Percentiles rank a stretch among this genome's conserved stretches.
Evolutionary conservation across 2,797 vertebrate genomes (phyloP).

Genomic region (Sphenopsis melanotis): DNA sequence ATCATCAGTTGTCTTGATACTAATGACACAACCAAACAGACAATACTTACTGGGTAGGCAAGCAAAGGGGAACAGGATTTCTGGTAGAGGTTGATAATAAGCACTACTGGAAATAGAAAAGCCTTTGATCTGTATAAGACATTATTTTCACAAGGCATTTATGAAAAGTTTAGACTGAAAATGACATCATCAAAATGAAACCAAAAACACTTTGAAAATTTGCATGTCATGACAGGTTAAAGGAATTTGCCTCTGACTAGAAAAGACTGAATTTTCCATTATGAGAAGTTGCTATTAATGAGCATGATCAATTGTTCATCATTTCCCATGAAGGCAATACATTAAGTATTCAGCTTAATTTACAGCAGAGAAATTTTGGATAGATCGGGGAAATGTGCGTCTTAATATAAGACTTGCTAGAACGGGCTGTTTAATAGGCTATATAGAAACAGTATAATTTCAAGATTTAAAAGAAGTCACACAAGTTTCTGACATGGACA

Average conservation of each 20-base stretch:
- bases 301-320: not conserved
- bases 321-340: not conserved
- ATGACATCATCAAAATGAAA: not conserved
- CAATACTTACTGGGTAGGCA: not conserved
- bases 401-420: not conserved
- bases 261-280: not conserved
- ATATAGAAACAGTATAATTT: not conserved
- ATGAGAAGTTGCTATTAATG: not conserved
- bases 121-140: not conserved
- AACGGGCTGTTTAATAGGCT: not conserved
- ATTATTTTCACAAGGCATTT: not conserved
- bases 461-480: not conserved
- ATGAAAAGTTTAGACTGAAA: not conserved
- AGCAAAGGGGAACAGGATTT: not conserved
- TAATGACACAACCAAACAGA: not conserved
- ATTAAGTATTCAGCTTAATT: not conserved
- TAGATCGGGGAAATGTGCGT: not conserved
- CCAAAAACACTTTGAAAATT: not conserved
- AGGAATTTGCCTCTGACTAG: not conserved
- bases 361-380: not conserved
- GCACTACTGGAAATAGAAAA: not conserved
- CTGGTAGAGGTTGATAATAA: not conserved
- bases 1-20: not conserved
- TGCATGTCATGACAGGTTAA: not conserved
- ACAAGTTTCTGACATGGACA: not conserved